These are phyloP conservation scores for Bothrops jararaca DNA, from an alignment of 2,113 vertebrate species.

Conservation along the genomic window DNA sequence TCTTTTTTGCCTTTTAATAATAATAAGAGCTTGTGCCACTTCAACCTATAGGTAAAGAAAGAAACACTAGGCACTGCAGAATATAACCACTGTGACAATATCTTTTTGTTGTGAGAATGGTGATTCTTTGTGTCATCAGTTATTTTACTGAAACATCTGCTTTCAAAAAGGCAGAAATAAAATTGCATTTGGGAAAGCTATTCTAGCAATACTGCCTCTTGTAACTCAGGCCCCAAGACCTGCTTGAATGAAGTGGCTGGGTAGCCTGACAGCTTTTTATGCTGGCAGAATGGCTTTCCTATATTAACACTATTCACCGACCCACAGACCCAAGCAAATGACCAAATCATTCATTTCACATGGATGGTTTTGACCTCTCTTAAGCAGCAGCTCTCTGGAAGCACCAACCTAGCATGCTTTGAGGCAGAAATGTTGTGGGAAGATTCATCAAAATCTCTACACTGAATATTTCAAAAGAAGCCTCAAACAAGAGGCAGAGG, in stretches of 20 bases:
- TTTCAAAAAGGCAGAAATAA: not conserved
- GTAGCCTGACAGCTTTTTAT: not conserved
- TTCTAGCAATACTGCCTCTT: not conserved
- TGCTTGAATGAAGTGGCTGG: not conserved
- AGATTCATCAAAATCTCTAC: not conserved
- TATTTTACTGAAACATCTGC: not conserved
- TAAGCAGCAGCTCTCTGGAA: not conserved
- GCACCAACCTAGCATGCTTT: not conserved
- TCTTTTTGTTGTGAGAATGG: not conserved
- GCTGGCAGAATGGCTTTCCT: not conserved
- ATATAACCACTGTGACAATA: not conserved
- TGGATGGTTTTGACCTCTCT: not conserved
- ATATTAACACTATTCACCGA: not conserved
- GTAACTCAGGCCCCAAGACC: not conserved
- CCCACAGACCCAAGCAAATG: not conserved
- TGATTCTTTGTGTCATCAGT: not conserved
- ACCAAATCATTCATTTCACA: not conserved
- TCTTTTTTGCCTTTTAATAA: not conserved
- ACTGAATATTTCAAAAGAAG: not conserved
- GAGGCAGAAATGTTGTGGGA: not conserved
- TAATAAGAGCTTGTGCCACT: rapidly evolving
- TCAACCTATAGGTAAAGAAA: not conserved
- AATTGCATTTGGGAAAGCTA: not conserved
- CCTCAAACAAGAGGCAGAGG: not conserved
- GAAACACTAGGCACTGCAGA: not conserved